Base-by-base conservation (phyloP, 2,797 vertebrate genomes). In the Tarsius wallacei region DNA sequence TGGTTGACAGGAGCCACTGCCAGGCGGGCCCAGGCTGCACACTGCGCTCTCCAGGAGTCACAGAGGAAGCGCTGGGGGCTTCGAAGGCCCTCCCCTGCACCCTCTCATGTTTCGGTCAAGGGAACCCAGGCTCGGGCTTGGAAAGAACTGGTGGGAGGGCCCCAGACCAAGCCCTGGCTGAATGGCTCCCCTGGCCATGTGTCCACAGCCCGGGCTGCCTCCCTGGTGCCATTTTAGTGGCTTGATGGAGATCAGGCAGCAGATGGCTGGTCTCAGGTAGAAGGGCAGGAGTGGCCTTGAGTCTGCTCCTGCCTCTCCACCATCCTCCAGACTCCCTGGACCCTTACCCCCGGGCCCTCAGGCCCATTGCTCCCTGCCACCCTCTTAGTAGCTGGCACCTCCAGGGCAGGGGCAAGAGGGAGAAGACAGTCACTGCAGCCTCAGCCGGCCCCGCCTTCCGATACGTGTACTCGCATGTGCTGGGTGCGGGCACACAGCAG, bases 11-110 rank as follows among this genome's bases (percentile, higher is more conserved):
- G 28, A 53, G 14, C 57, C 15, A 7, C 53, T 21, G 55, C 61
- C 49, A 51, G 21, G 2, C 3, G 6, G 42, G 7, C 5, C 19
- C 8, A 57, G 57, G 55, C 82, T 61, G 24, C 26, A 6, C 2
- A 2, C 31, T 9, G 2, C 0, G 0, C 0, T 3, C 3, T 61
- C 42, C 31, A 51, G 31, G 57, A 86, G 49, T 77, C 70, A 4
- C 2, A 42, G 80, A 64, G 36, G 26, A 9, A 9, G 21, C 1
- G 4, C 5, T 15, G 6, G 26, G 68, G 10, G 12, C 26, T 24
- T 49, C 31, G 2, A 19, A 51, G 42, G 47, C 19, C 57, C n/a
- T 49, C 33, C 66, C 47, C 13, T 55, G 7, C 28, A 13, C 10
- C 7, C n/a, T 51, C 47, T 78, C 61, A 1, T 8, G 24, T 15